These are phyloP conservation scores for Thalassarche chlororhynchos DNA, from an alignment of 2,113 vertebrate species.

Conservation along the genomic window DNA sequence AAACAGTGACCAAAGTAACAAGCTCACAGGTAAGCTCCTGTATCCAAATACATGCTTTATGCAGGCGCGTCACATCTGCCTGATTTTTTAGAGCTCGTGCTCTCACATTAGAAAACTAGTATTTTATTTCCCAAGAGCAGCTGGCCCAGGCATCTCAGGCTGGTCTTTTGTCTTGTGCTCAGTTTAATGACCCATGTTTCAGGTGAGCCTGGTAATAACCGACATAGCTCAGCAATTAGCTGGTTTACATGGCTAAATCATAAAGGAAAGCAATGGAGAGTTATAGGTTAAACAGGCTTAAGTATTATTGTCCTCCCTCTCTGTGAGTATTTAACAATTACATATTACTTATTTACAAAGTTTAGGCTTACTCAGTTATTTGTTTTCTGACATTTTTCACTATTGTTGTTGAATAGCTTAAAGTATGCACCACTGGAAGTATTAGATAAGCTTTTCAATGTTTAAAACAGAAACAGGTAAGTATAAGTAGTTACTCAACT, in stretches of 20 bases:
- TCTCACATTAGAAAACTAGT: not conserved
- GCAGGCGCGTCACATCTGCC: not conserved
- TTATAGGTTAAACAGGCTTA: not conserved
- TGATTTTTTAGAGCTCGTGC: not conserved
- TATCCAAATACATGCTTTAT: accelerated
- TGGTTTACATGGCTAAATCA: not conserved
- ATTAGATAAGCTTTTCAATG: not conserved
- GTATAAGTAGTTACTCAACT: not conserved
- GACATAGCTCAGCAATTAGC: not conserved
- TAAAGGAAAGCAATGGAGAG: not conserved
- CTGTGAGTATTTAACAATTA: not conserved
- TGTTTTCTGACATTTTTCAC: not conserved
- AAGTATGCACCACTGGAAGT: not conserved
- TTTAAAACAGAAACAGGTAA: not conserved
- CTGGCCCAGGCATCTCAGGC: not conserved
- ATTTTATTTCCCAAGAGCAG: not conserved
- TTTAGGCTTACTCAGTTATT: not conserved
- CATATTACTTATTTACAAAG: not conserved
- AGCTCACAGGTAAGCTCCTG: not conserved
- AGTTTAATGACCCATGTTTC: not conserved
- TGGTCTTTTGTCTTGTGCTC: not conserved
- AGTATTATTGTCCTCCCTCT: not conserved
- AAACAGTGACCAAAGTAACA: not conserved
- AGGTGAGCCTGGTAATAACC: not conserved
- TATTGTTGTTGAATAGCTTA: not conserved